Percentiles rank a stretch among this genome's conserved stretches.
These are phyloP conservation scores for Hycleus cichorii DNA, from an alignment of 1,140 invertebrate genomes.

Conservation along the genomic window DNA sequence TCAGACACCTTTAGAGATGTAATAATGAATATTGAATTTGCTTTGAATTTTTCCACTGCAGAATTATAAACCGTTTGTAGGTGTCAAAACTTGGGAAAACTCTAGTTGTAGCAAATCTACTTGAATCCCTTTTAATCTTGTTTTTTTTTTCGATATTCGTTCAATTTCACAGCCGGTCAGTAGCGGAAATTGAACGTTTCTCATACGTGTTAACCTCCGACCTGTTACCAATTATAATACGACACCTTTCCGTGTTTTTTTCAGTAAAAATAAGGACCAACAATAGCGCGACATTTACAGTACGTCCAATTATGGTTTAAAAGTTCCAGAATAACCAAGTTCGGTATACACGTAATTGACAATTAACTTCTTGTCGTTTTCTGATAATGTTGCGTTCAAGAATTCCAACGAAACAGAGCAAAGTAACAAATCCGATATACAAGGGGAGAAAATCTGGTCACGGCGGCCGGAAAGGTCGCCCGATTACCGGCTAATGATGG, in stretches of 20 bases:
- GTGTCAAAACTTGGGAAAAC: too few relatives aligned
- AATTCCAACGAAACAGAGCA: too few relatives aligned
- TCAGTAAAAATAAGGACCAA: slow-evolving; percentile 4
- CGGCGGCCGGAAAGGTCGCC: not conserved
- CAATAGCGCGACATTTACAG: slow-evolving; percentile 13
- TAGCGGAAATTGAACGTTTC: slow-evolving; percentile 15
- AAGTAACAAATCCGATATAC: too few relatives aligned
- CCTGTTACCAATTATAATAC: slow-evolving; percentile 9
- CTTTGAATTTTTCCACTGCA: too few relatives aligned
- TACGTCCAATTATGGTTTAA: not conserved
- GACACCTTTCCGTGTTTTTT: slow-evolving; percentile 5
- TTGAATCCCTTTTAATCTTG: too few relatives aligned
- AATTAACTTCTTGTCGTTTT: not conserved
- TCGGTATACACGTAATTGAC: not conserved
- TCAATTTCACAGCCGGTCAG: slow-evolving; percentile 20
- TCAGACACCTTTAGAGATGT: slow-evolving; percentile 9
- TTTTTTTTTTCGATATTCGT: too few relatives aligned
- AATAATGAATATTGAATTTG: too few relatives aligned
- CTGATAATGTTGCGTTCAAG: too few relatives aligned
- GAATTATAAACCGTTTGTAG: too few relatives aligned
- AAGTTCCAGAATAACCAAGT: not conserved
- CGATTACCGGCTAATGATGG: slow-evolving; percentile 10
- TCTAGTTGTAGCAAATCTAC: too few relatives aligned
- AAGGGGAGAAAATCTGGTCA: slow-evolving; percentile 1
- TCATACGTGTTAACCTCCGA: slow-evolving; percentile 21